Evolutionary conservation across 2,888 invertebrate species (phyloP).

Genomic region (Leptura quadrifasciata): DNA sequence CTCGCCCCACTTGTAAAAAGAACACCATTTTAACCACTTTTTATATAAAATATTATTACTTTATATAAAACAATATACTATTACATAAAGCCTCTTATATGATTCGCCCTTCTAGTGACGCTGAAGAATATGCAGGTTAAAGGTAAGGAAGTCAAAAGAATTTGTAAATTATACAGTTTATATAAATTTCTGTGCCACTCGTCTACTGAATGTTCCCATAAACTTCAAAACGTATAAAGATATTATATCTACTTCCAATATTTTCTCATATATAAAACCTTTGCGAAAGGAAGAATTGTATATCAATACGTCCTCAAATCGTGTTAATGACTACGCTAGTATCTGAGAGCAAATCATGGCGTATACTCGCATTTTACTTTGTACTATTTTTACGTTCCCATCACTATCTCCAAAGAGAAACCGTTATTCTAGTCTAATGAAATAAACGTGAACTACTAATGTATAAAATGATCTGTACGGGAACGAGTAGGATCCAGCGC

Average conservation of each 20-base stretch:
- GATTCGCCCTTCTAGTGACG: no score
- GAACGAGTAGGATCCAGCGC: conserved; percentile 19
- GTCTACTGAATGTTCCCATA: no score
- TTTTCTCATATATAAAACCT: background rate
- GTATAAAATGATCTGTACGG: conserved; percentile 34
- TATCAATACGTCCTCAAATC: conserved; percentile 13
- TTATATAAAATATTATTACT: no score
- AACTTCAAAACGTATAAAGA: background rate
- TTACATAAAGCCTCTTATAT: no score
- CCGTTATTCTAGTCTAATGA: conserved; percentile 57
- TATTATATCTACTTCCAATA: background rate
- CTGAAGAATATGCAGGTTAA: no score
- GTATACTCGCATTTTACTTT: conserved; percentile 13
- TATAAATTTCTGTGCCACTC: no score
- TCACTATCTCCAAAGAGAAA: conserved; percentile 43
- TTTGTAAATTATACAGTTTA: no score
- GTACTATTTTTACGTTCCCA: conserved; percentile 43
- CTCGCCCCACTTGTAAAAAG: no score
- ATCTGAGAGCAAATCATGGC: conserved; percentile 28
- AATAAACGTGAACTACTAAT: conserved; percentile 54
- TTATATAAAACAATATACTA: no score
- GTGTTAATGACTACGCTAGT: conserved; percentile 17
- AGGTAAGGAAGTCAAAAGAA: no score
- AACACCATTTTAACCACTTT: no score
- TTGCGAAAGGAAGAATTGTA: background rate